phyloP scores from a whole-genome alignment of 2,797 vertebrate species.

The Arctocebus calabarensis region DNA sequence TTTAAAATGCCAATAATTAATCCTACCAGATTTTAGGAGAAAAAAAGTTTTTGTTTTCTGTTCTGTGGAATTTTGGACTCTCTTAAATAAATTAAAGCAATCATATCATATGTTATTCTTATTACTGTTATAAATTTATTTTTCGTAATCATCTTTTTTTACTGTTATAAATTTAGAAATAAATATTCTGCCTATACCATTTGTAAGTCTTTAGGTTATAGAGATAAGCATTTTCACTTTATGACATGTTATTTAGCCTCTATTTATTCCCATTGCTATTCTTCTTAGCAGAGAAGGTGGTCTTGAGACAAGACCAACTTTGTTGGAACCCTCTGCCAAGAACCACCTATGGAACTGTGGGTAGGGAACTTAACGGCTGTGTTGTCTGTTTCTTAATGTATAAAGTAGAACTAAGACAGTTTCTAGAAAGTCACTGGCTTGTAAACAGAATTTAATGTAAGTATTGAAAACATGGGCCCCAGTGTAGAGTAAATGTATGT shows the following conservation, averaged over 20 bases:
- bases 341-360: background rate
- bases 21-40: conserved; percentile 18
- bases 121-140: background rate
- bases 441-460: background rate
- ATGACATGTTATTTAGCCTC: background rate
- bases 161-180: background rate
- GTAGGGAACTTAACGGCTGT: background rate
- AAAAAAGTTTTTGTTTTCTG: background rate
- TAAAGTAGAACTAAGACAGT: background rate
- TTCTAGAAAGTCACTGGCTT: background rate
- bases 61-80: background rate
- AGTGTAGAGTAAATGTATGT: background rate
- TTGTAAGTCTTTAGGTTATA: background rate
- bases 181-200: background rate
- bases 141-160: background rate
- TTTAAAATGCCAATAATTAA: background rate
- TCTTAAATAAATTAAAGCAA: conserved; percentile 4
- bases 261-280: background rate
- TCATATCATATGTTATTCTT: background rate
- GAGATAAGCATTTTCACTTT: background rate
- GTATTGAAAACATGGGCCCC: background rate
- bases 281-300: background rate
- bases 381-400: background rate
- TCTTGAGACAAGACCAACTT: background rate
- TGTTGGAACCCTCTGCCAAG: background rate